Conservation (phyloP, 92 coral and sea anemone species). For the Porites divaricata region DNA sequence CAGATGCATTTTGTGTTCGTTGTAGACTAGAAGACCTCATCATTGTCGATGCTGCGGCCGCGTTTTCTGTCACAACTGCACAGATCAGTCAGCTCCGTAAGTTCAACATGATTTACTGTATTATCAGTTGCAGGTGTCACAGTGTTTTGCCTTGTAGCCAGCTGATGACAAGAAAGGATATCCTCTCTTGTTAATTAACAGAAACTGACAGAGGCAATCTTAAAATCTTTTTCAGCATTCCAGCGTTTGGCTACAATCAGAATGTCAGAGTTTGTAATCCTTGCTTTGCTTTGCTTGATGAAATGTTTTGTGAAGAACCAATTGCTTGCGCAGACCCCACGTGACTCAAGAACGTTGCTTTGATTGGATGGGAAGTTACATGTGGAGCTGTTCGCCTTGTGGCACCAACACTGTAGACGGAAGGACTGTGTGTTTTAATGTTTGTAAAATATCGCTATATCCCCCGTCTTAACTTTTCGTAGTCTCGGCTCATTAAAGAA, state of each 20-base stretch:
- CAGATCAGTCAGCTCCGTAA: slow-evolving; percentile 81
- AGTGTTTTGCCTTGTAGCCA: neutral
- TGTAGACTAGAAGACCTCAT: slow-evolving; percentile 92
- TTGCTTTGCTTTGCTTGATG: slow-evolving; percentile 95
- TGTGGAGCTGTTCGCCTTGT: neutral
- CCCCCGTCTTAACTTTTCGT: too few species aligned
- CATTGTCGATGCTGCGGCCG: slow-evolving; percentile 99
- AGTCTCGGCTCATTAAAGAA: too few species aligned
- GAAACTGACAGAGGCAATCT: too few species aligned
- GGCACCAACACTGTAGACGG: neutral
- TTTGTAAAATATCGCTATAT: too few species aligned
- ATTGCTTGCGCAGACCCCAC: slow-evolving; percentile 13
- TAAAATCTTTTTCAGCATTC: slow-evolving; percentile 61
- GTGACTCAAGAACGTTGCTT: neutral
- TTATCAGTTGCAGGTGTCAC: neutral
- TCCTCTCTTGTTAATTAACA: too few species aligned
- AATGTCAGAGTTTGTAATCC: slow-evolving; percentile 95
- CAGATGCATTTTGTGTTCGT: too few species aligned
- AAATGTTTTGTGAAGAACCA: slow-evolving; percentile 77
- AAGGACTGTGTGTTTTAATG: too few species aligned
- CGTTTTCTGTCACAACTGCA: slow-evolving; percentile 93
- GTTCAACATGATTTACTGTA: slow-evolving; percentile 10
- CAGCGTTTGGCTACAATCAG: slow-evolving; percentile 85
- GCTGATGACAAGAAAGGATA: too few species aligned
- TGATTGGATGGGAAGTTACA: neutral